Evolutionary conservation across 1,140 invertebrate species (phyloP).

Genomic region (Nebria ingens): DNA sequence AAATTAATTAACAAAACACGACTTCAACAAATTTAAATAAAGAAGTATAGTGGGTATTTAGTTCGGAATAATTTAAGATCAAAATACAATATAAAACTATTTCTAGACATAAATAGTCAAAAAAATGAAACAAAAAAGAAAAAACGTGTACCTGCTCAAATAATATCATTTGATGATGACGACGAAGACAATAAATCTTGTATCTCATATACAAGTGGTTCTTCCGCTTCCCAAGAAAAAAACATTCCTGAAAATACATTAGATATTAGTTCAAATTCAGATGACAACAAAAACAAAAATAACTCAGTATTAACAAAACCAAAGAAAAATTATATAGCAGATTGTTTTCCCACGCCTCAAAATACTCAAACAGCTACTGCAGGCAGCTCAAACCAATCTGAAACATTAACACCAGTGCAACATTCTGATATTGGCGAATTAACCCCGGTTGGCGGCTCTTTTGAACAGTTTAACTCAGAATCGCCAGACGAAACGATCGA

Average conservation of each 20-base stretch:
- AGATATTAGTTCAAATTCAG: not conserved
- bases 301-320: slow-evolving; percentile 5
- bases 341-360: not conserved
- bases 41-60: no score
- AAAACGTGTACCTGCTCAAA: slow-evolving; percentile 5
- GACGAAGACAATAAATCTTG: slow-evolving; percentile 4
- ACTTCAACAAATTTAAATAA: no score
- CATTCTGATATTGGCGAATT: slow-evolving; percentile 38
- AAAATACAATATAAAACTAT: no score
- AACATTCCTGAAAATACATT: not conserved
- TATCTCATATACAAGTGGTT: not conserved
- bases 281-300: not conserved
- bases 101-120: no score
- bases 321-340: slow-evolving; percentile 6
- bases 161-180: slow-evolving; percentile 1
- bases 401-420: slow-evolving; percentile 36
- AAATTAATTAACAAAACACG: no score
- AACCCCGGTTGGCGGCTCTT: slow-evolving; percentile 35
- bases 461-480: slow-evolving; percentile 20
- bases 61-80: no score
- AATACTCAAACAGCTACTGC: not conserved
- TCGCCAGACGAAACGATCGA: slow-evolving; percentile 27
- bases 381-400: slow-evolving; percentile 6
- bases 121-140: slow-evolving; percentile 1
- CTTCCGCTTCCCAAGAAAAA: not conserved